Evolutionary conservation across 2,113 vertebrate genomes (phyloP).

Genomic region (Sterrhoptilus dennistouni): DNA sequence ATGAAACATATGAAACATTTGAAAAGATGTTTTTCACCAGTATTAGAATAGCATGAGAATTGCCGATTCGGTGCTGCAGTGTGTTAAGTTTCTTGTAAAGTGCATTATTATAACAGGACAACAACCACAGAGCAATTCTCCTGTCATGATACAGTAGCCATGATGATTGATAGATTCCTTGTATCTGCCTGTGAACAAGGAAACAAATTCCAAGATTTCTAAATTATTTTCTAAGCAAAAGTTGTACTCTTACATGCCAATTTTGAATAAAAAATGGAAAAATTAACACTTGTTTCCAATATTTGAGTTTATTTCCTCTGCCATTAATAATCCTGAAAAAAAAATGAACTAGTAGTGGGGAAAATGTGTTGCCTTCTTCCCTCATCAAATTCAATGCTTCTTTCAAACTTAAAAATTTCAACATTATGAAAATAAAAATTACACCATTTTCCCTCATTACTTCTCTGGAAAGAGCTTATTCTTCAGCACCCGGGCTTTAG

Average conservation of each 20-base stretch:
- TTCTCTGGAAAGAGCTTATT: neutral
- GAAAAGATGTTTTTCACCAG: neutral
- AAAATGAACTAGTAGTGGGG: neutral
- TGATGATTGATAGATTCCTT: neutral
- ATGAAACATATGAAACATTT: neutral
- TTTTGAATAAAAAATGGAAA: neutral
- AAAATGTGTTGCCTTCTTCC: neutral
- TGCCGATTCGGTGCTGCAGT: neutral
- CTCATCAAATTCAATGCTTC: neutral
- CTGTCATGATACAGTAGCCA: neutral
- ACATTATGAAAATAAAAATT: neutral
- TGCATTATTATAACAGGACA: neutral
- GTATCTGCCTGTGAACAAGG: neutral
- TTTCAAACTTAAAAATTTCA: neutral
- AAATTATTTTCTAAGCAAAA: neutral
- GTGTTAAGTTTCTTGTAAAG: neutral
- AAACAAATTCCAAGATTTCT: neutral
- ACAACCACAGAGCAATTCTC: neutral
- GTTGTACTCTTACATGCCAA: neutral
- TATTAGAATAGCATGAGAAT: neutral
- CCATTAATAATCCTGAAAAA: neutral
- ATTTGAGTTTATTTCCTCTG: neutral
- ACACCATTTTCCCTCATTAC: neutral
- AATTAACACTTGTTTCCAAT: neutral
- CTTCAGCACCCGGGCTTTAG: neutral